Evolutionary conservation across 2,113 vertebrate genomes (phyloP).

Genomic region (Chloropsis hardwickii): DNA sequence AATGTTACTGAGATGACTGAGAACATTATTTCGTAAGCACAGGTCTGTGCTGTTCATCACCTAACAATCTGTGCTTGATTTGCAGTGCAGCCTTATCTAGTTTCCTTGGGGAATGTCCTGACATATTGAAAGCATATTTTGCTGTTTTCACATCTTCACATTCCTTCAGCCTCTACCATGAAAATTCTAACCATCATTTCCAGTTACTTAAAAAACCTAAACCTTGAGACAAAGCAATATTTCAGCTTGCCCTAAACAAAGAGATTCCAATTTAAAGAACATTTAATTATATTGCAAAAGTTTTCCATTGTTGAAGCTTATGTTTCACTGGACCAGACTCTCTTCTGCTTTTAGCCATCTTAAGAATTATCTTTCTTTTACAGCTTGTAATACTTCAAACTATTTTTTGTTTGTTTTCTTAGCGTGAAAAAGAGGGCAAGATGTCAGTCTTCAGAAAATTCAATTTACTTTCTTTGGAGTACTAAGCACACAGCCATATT

Average conservation of each 20-base stretch:
- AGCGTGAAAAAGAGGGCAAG: background rate
- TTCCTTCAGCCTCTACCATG: background rate
- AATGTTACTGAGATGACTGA: background rate
- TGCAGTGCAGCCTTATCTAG: background rate
- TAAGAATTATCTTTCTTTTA: background rate
- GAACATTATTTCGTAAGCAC: background rate
- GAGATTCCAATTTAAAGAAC: background rate
- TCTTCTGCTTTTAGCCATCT: background rate
- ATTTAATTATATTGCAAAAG: background rate
- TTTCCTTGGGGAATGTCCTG: slow-evolving; percentile 4
- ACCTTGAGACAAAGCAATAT: background rate
- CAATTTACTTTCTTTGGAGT: background rate
- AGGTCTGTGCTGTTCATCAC: background rate
- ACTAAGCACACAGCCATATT: background rate
- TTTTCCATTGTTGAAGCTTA: background rate
- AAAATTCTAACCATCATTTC: background rate
- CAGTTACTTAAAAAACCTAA: background rate
- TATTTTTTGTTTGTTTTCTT: background rate
- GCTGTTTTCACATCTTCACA: background rate
- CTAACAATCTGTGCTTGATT: slow-evolving; percentile 38
- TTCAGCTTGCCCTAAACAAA: background rate
- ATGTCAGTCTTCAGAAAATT: background rate
- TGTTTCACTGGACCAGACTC: background rate
- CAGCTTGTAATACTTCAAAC: background rate
- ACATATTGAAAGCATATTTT: slow-evolving; percentile 47